Evolutionary conservation across 2,113 vertebrate species (phyloP).

Genomic region (Gila orcuttii): DNA sequence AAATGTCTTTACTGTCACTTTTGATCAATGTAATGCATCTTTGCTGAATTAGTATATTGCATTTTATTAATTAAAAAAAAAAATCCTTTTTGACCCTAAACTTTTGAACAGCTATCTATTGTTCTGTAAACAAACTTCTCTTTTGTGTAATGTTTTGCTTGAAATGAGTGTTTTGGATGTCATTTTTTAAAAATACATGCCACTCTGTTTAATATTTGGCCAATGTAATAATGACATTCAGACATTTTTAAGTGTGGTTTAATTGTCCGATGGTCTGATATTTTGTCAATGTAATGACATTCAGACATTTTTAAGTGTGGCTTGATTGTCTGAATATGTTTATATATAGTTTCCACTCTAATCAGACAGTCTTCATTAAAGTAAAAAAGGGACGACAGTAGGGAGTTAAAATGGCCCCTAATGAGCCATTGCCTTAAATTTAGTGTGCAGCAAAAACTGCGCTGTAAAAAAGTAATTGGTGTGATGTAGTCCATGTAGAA

Average conservation of each 20-base stretch:
- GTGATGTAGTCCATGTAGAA: not conserved
- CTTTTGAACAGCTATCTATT: not conserved
- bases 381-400: constrained; percentile 3
- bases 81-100: not conserved
- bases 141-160: too few species aligned
- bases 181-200: not conserved
- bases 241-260: not conserved
- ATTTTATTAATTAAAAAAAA: too few species aligned
- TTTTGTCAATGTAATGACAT: not conserved
- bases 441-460: constrained; percentile 42
- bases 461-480: constrained; percentile 54
- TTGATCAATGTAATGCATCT: not conserved
- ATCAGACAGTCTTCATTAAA: constrained; percentile 41
- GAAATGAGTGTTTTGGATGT: not conserved
- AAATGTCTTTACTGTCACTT: not conserved
- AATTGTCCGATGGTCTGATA: not conserved
- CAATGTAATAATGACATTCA: not conserved
- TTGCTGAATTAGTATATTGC: not conserved
- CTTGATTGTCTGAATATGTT: not conserved
- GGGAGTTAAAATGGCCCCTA: constrained; percentile 26
- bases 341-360: constrained; percentile 24
- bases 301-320: not conserved
- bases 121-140: not conserved
- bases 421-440: constrained; percentile 42
- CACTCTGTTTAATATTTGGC: not conserved